Conservation (phyloP, 2,888 invertebrate species). For the Deilephila elpenor region DNA sequence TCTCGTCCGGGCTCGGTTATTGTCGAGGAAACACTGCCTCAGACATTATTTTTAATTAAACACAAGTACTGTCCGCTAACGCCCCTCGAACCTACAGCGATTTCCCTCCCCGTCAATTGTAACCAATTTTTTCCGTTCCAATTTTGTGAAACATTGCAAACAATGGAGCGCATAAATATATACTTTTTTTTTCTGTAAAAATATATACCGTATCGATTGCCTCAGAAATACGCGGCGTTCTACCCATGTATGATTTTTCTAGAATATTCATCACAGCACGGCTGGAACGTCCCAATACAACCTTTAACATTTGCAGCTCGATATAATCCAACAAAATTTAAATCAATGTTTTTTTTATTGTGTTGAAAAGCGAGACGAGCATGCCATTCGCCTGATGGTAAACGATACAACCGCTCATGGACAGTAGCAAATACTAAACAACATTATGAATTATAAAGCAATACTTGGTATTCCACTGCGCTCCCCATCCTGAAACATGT, state of each 20-base stretch:
- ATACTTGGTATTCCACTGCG: too few species aligned
- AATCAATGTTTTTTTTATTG: too few species aligned
- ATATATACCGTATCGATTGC: background rate
- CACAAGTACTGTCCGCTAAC: slow-evolving; percentile 70
- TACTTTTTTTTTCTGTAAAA: background rate
- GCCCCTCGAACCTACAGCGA: slow-evolving; percentile 62
- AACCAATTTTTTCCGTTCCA: slow-evolving; percentile 46
- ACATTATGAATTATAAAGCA: too few species aligned
- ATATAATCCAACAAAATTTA: too few species aligned
- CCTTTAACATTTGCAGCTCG: background rate
- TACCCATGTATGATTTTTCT: background rate
- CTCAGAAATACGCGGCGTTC: background rate
- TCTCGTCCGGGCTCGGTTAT: slow-evolving; percentile 80
- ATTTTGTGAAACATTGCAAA: slow-evolving; percentile 43
- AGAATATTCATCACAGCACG: background rate
- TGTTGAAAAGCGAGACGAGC: too few species aligned
- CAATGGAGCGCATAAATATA: slow-evolving; percentile 31
- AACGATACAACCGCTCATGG: too few species aligned
- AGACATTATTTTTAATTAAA: slow-evolving; percentile 83
- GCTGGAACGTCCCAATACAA: background rate
- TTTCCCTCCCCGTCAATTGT: slow-evolving; percentile 53
- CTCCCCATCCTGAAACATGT: too few species aligned
- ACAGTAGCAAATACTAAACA: too few species aligned
- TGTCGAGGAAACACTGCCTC: slow-evolving; percentile 79
- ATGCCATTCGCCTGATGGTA: too few species aligned